A percentile compares a stretch with the other conserved stretches of the same genome.
Conservation (phyloP, 2,113 vertebrate genomes). For the Sturnira hondurensis region DNA sequence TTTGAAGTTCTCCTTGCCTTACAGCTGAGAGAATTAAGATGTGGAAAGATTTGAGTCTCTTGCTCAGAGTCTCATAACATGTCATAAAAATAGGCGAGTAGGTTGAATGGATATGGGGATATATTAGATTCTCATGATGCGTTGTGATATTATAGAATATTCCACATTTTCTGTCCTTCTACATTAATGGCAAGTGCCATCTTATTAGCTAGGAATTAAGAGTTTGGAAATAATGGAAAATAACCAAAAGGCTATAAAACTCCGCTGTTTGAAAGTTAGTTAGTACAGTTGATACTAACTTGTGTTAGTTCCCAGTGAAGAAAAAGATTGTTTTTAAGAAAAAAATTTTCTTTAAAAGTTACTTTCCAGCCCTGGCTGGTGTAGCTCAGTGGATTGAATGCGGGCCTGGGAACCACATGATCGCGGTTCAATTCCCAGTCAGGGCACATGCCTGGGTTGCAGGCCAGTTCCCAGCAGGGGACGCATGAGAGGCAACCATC, state of each 20-base stretch:
- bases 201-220: constrained; percentile 12
- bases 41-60: background rate
- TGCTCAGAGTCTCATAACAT: background rate
- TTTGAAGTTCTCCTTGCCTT: background rate
- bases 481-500: no score
- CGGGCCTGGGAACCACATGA: no score
- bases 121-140: background rate
- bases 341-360: background rate
- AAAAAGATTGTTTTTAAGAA: background rate
- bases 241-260: background rate
- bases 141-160: background rate
- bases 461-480: no score
- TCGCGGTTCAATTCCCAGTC: no score
- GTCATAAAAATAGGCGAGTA: background rate
- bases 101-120: background rate
- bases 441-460: no score
- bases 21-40: background rate
- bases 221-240: constrained; percentile 31
- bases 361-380: no score
- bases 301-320: background rate
- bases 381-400: no score
- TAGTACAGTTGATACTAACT: background rate
- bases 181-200: background rate
- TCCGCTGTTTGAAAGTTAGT: background rate
- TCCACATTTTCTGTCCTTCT: background rate